Conservation (phyloP, 2,113 vertebrate species). For the Podarcis raffonei region DNA sequence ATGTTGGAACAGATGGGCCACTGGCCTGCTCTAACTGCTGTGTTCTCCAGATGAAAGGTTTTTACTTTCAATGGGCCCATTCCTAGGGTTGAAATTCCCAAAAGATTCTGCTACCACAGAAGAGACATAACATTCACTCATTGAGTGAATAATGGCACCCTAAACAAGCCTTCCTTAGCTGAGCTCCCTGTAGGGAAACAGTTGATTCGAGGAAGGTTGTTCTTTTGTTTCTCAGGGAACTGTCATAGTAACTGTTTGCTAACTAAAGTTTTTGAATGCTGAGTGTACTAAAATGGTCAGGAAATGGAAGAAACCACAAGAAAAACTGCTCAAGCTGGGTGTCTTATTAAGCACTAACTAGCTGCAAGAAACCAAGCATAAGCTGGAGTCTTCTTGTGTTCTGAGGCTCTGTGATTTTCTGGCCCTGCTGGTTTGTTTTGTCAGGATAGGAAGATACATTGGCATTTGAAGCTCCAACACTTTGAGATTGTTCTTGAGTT, state of each 20-base stretch:
- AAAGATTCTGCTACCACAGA: background rate
- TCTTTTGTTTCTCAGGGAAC: background rate
- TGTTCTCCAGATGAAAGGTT: background rate
- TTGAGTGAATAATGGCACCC: background rate
- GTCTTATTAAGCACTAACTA: accelerated
- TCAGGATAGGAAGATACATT: background rate
- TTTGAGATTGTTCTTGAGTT: background rate
- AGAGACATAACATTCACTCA: background rate
- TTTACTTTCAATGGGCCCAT: background rate
- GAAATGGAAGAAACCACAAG: background rate
- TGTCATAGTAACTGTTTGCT: background rate
- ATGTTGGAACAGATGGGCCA: no score
- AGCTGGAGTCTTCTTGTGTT: background rate
- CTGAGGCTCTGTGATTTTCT: background rate
- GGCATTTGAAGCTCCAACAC: background rate
- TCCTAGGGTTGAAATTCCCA: background rate
- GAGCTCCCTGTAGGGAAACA: background rate
- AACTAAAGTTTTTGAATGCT: background rate
- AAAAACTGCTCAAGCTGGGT: background rate
- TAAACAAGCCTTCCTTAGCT: background rate
- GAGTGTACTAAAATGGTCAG: background rate
- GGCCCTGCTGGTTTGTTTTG: background rate
- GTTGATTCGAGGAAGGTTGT: background rate
- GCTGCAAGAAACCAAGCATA: background rate
- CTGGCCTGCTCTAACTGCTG: background rate